Base-by-base conservation (phyloP, 2,113 vertebrate species). In the Hystrix cristata region DNA sequence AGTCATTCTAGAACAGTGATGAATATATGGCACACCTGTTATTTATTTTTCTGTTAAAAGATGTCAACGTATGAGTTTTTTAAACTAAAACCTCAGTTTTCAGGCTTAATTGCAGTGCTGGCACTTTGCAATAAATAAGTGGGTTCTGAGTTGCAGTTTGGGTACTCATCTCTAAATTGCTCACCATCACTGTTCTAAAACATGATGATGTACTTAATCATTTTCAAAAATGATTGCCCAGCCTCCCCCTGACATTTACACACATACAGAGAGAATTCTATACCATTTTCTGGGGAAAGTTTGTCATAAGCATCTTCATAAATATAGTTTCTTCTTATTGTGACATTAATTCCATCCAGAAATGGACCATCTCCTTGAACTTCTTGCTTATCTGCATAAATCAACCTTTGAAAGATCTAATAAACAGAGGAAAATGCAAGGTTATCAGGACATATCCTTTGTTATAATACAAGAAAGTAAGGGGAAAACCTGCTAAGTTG, bases 301-400 rank as follows among this genome's bases (percentile, higher is more conserved):
- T 99, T 99, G 98, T 99, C 99, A 78, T 99, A 99, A 79, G 99
- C 99, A 88, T 99, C 99, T 98, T 99, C 99, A 96, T 99, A 99
- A 98, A 99, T 99, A 96, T 99, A 99, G 98, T 99, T 99, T 96
- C 99, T 99, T 97, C 99, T 99, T 97, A 99, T 99, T 95, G 99
- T 99, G 94, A 99, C 99, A 94, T 99, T 99, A 97, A 99, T 99
- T 92, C 99, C 99, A 97, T 99, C 99, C 53, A 99, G 98, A 98
- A 99, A 99, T 0, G 99, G 99, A 16, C 99, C 99, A 48, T 99
- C 99, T 80, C 99, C 99, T 98, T 99, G 99, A 83, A 99, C 99
- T 81, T 99, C 99, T 81, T 99, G 99, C 94, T 99, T 99, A 98
- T 99, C 99, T 87, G 99, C 99, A 97, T 99, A 99, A 98, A 99